phyloP scores from a whole-genome alignment of 1,140 invertebrate genomes.

The Ylistrum balloti region DNA sequence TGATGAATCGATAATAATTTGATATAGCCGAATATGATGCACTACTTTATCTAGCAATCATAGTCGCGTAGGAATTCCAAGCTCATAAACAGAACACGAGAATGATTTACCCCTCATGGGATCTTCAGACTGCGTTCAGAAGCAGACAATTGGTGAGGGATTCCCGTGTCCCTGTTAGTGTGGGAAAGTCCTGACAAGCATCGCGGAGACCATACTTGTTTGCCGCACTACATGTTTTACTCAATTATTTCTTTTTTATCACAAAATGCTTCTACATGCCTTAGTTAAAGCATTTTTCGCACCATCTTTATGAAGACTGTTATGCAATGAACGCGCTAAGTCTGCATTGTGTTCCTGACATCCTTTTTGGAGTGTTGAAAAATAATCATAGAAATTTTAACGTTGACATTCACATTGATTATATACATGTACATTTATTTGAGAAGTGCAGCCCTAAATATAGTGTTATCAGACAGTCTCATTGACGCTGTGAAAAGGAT shows the following conservation, averaged over 20 bases:
- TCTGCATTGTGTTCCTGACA: background rate
- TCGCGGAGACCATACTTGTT: background rate
- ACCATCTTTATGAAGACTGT: background rate
- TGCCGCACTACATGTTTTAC: background rate
- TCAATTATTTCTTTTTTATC: background rate
- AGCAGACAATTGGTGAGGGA: background rate
- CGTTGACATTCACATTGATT: background rate
- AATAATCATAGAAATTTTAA: background rate
- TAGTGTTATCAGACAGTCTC: background rate
- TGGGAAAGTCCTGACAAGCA: background rate
- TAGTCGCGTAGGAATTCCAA: constrained; percentile 32
- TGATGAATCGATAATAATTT: constrained; percentile 30
- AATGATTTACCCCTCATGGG: background rate
- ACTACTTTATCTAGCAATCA: background rate
- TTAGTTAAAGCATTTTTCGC: background rate
- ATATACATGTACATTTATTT: too few relatives aligned
- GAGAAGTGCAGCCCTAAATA: background rate
- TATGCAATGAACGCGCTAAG: background rate
- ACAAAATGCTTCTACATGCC: background rate
- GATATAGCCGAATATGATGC: constrained; percentile 33
- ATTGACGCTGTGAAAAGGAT: too few relatives aligned
- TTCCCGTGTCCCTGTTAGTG: background rate
- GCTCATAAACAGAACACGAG: constrained; percentile 14
- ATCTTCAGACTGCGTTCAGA: background rate
- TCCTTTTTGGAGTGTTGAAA: background rate